Evolutionary conservation across 2,888 invertebrate species (phyloP), one percentile per base, ranked within the genome.

Genomic region (Pseudococcus jackbeardsleyi): DNA sequence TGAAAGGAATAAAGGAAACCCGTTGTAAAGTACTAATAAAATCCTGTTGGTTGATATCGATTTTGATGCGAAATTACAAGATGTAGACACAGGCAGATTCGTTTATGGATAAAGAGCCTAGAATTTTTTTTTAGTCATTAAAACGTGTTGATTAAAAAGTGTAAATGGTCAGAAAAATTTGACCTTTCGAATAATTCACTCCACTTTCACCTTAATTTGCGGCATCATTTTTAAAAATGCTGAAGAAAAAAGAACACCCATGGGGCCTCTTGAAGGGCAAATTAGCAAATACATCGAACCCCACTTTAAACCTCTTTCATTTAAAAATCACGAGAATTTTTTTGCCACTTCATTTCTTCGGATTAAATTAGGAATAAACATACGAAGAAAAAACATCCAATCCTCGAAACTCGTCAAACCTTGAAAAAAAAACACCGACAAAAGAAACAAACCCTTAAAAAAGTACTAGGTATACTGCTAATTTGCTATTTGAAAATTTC

Each of bases 11-110:
- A 82, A 82, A 82, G 42, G 79, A 22, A 46, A 82, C 46, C 2
- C n/a, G 42, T 82, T 46, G n/a, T 12, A 82, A 77, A 82, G 79
- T 19, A 46, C 79, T 82, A 82, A 82, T 82, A 82, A 82, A 82
- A 82, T 82, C 79, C 79, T 82, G 46, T 79, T 33, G 26, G 26
- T 3, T 33, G 26, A 46, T 82, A 82, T 82, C 22, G 46, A 82
- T 82, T 82, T 46, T 33, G 33, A 17, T 33, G 26, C 19, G 42
- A 46, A 82, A 46, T 46, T 82, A 46, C 19, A 19, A 82, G 4
- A 46, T 46, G 42, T 82, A 82, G 72, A 72, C 33, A 72, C 46
- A 82, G 72, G 33, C 33, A 72, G 22, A 64, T 22, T 64, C 64
- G 19, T 72, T 33, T 8, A 26, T 6, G 72, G 39, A 82, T 82